phyloP scores from a whole-genome alignment of 1,140 invertebrate species.

The Diorhabda elongata region DNA sequence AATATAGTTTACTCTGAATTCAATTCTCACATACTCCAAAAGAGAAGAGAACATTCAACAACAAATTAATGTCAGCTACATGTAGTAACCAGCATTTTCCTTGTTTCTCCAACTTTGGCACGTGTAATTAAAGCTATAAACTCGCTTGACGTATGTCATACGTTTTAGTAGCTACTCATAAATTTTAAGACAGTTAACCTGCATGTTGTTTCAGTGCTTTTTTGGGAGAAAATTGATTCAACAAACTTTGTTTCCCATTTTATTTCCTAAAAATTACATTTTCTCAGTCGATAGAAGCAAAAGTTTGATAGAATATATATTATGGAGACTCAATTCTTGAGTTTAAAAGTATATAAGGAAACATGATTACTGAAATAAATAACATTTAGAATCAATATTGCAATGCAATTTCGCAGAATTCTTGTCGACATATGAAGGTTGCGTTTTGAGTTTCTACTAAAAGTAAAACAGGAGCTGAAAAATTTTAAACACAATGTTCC shows the following conservation, averaged over 20 bases:
- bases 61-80: constrained; percentile 14
- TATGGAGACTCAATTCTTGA: too few relatives aligned
- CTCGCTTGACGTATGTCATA: constrained; percentile 7
- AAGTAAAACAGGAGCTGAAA: too few relatives aligned
- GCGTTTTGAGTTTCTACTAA: too few relatives aligned
- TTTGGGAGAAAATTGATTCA: not conserved
- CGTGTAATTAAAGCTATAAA: constrained; percentile 13
- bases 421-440: too few relatives aligned
- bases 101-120: constrained; percentile 15
- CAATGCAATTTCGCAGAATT: too few relatives aligned
- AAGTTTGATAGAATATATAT: too few relatives aligned
- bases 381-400: too few relatives aligned
- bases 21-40: constrained; percentile 1
- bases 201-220: not conserved
- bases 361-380: too few relatives aligned
- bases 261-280: too few relatives aligned
- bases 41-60: constrained; percentile 9
- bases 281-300: too few relatives aligned
- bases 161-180: not conserved
- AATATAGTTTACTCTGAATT: not conserved
- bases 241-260: not conserved
- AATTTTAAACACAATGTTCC: too few relatives aligned
- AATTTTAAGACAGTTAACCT: constrained; percentile 2
- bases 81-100: constrained; percentile 11
- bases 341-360: too few relatives aligned